Evolutionary conservation across 2,888 invertebrate genomes (phyloP).

Genomic region (Augochlorella aurata): DNA sequence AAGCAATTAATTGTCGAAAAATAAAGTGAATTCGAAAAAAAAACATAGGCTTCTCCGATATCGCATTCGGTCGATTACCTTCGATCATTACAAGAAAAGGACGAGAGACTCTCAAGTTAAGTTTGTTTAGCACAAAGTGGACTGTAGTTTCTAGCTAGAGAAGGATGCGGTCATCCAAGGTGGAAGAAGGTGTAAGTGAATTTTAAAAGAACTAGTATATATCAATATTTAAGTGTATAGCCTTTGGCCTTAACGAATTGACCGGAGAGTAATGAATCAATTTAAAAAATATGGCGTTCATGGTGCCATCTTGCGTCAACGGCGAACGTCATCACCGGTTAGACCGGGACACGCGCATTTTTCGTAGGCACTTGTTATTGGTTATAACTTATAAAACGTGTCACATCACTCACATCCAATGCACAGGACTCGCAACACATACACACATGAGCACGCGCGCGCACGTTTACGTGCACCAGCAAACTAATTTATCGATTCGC

Average conservation of each 20-base stretch:
- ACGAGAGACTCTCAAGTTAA: conserved; percentile 2
- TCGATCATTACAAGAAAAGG: background rate
- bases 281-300: conserved; percentile 6
- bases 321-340: conserved; percentile 33
- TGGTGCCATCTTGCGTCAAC: conserved; percentile 31
- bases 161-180: background rate
- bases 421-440: background rate
- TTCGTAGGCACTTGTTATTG: conserved; percentile 31
- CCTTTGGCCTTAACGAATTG: conserved; percentile 12
- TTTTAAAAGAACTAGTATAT: background rate
- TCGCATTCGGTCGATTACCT: background rate
- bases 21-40: background rate
- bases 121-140: background rate
- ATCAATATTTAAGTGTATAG: background rate
- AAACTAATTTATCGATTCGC: conserved; percentile 60
- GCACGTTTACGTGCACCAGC: conserved; percentile 14
- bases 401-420: conserved; percentile 31
- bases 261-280: background rate
- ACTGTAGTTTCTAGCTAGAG: background rate
- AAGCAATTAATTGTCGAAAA: conserved; percentile 2
- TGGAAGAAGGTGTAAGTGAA: background rate
- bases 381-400: conserved; percentile 33
- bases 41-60: background rate
- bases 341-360: conserved; percentile 17
- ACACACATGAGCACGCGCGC: background rate